phyloP scores from a whole-genome alignment of 1,140 invertebrate genomes.

The Nasonia giraulti region DNA sequence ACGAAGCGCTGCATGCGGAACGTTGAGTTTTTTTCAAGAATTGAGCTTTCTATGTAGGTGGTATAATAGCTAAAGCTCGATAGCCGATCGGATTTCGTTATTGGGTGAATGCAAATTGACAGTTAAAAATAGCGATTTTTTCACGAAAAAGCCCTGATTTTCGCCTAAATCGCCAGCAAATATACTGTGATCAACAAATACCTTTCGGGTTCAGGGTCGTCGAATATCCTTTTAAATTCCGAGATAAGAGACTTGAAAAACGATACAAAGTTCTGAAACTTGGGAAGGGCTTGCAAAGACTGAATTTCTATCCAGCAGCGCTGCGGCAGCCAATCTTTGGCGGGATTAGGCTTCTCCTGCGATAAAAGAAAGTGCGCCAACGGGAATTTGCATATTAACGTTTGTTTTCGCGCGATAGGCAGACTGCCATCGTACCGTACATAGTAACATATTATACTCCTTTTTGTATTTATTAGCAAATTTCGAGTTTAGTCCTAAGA shows the following conservation, averaged over 20 bases:
- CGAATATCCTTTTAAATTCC: constrained; percentile 77
- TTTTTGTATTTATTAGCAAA: too few species aligned
- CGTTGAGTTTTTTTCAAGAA: not conserved
- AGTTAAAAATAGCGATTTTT: too few species aligned
- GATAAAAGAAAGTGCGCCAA: not conserved
- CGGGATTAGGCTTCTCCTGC: constrained; percentile 75
- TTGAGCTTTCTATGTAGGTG: too few species aligned
- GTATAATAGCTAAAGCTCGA: too few species aligned
- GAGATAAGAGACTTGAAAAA: constrained; percentile 70
- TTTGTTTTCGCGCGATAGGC: not conserved
- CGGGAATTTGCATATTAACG: not conserved
- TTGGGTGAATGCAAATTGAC: too few species aligned
- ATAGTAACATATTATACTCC: too few species aligned
- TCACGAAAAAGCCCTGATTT: too few species aligned
- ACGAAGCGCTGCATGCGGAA: not conserved
- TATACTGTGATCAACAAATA: not conserved
- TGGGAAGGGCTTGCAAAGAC: constrained; percentile 72
- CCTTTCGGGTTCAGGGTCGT: constrained; percentile 71
- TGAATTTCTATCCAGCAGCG: constrained; percentile 80
- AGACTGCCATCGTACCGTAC: not conserved
- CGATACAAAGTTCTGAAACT: constrained; percentile 73
- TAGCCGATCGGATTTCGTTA: too few species aligned
- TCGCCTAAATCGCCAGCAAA: too few species aligned
- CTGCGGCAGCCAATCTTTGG: constrained; percentile 76
- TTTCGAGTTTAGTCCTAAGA: too few species aligned